Base-by-base conservation (phyloP, 1,140 invertebrate species). In the Bombus breviceps region DNA sequence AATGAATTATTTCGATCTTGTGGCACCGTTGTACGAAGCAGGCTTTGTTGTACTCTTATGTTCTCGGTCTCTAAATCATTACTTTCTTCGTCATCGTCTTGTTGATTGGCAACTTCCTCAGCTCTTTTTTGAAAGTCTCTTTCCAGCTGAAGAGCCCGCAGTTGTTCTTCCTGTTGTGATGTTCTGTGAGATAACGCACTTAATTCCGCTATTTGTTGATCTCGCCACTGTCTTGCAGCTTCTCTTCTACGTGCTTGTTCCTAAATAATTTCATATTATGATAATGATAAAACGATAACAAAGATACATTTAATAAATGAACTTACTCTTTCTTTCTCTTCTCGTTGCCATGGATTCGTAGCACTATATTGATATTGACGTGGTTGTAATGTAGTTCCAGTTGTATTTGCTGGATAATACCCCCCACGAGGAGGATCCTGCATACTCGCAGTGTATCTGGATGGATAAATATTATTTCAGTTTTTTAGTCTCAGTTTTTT, bases 91-190 rank as follows among this genome's bases (percentile, higher is more conserved):
- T 98, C 97, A 37, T 98, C 97, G 72, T 98, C 98, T 89, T 98
- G 97, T 64, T 97, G 96, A 88, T 96, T 96, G 34, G 97, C 96
- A 62, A 96, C 95, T 93, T 98, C 97, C 92, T 97, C 97, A 8
- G 98, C 98, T 71, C 98, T 95, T 64, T 98, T 96, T 90, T 99
- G 98, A 93, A 99, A 99, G 93, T 99, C 98, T 85, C 97, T 96
- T 93, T 99, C 98, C 10, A 99, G 94, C 83, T 97, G 97, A 69
- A 99, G 95, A 12, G 98, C 97, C 80, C 98, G 96, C 32, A 99
- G 93, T 90, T 98, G 98, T 93, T 99, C 98, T 84, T 98, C 98
- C 92, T 99, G 98, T 90, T 97, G 97, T 0, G 97, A 94, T 6
- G 97, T 97, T 85, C 97, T 95, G 41, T 97, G 96, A 15, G 96